Conservation (phyloP, 2,797 vertebrate species). For the Salmo trutta region DNA sequence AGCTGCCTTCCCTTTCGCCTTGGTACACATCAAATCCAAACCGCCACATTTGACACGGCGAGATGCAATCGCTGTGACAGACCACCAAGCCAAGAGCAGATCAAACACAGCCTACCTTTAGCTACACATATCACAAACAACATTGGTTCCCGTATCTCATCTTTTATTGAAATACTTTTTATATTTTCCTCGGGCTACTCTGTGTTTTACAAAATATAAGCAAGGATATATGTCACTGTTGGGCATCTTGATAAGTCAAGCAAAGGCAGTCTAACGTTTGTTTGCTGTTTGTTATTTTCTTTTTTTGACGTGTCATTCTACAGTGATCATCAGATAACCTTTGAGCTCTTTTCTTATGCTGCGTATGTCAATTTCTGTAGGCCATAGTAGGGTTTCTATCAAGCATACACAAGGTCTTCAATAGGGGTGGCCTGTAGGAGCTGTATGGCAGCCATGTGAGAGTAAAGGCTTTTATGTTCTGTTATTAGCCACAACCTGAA, state of each 20-base stretch:
- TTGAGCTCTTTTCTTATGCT: slow-evolving; percentile 28
- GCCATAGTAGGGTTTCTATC: slow-evolving; percentile 42
- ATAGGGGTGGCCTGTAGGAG: slow-evolving; percentile 47
- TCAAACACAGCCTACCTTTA: slow-evolving; percentile 23
- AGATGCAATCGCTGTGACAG: slow-evolving; percentile 24
- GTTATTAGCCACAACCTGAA: slow-evolving; percentile 60
- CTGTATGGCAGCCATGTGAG: slow-evolving; percentile 49
- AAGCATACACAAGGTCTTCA: slow-evolving; percentile 44
- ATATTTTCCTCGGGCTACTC: background rate
- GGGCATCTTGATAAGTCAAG: background rate
- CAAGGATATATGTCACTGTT: slow-evolving; percentile 38
- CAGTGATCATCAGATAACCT: slow-evolving; percentile 58
- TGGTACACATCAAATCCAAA: slow-evolving; percentile 5
- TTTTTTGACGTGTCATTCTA: slow-evolving; percentile 25
- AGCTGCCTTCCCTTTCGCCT: background rate
- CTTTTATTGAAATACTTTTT: slow-evolving; percentile 13
- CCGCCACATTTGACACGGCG: slow-evolving; percentile 5
- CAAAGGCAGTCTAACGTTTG: slow-evolving; percentile 6
- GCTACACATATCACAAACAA: slow-evolving; percentile 34
- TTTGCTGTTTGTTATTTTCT: slow-evolving; percentile 49
- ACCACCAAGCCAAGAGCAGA: slow-evolving; percentile 18
- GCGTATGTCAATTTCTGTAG: slow-evolving; percentile 49
- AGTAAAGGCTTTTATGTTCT: slow-evolving; percentile 58
- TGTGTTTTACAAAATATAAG: background rate
- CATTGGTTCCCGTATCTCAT: slow-evolving; percentile 39